phyloP scores from a whole-genome alignment of 2,888 invertebrate genomes.

The Raillietiella orientalis region DNA sequence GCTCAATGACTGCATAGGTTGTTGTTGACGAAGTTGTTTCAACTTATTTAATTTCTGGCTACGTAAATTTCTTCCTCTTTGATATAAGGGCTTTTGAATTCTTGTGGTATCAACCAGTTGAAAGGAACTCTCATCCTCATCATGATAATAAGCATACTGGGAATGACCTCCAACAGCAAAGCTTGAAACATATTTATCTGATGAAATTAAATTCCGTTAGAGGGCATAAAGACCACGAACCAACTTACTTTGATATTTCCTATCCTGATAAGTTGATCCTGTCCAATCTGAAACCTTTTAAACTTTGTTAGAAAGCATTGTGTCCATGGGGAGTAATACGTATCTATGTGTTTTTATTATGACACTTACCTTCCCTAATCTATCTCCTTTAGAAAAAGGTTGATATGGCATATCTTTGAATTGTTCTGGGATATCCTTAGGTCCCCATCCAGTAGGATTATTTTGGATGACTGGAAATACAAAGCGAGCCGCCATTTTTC shows the following conservation, averaged over 20 bases:
- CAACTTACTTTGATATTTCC: conserved; percentile 56
- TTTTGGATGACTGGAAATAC: conserved; percentile 39
- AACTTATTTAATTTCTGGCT: neutral
- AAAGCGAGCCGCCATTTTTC: conserved; percentile 19
- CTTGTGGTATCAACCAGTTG: conserved; percentile 85
- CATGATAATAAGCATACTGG: conserved; percentile 93
- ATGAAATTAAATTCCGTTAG: neutral
- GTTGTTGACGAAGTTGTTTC: conserved; percentile 18
- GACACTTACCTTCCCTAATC: conserved; percentile 56
- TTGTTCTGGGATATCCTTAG: conserved; percentile 66
- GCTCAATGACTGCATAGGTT: conserved; percentile 23
- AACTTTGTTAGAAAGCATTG: conserved; percentile 5
- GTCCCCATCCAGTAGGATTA: conserved; percentile 84
- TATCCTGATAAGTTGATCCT: conserved; percentile 61
- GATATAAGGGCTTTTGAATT: conserved; percentile 64
- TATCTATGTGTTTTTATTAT: too few relatives aligned
- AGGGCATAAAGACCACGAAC: neutral
- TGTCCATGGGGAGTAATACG: too few relatives aligned
- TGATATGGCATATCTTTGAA: conserved; percentile 94
- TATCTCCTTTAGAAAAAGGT: conserved; percentile 92
- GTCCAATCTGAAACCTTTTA: conserved; percentile 77
- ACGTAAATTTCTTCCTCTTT: conserved; percentile 32
- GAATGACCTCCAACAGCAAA: conserved; percentile 36
- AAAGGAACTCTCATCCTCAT: conserved; percentile 94
- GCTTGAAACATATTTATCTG: conserved; percentile 64